Conservation (phyloP, 2,113 vertebrate genomes). For the Rostratula benghalensis region DNA sequence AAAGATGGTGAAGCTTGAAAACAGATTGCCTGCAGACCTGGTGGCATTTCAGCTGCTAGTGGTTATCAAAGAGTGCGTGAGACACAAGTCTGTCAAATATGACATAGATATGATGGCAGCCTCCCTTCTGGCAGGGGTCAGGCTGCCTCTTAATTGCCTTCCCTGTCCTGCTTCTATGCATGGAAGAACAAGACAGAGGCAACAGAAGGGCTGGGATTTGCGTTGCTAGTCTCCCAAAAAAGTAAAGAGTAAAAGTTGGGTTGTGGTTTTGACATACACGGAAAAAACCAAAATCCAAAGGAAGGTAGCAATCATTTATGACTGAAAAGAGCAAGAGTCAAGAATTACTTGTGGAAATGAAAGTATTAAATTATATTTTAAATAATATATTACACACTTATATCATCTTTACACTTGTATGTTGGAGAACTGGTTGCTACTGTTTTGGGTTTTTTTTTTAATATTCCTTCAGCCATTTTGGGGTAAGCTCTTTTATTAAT, state of each 20-base stretch:
- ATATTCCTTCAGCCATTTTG: neutral
- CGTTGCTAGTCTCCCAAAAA: neutral
- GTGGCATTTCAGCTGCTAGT: neutral
- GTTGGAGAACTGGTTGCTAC: neutral
- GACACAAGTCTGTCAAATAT: neutral
- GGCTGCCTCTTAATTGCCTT: neutral
- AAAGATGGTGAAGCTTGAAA: neutral
- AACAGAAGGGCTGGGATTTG: neutral
- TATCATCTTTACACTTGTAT: neutral
- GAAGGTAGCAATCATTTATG: neutral
- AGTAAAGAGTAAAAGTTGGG: neutral
- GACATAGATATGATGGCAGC: neutral
- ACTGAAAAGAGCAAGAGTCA: neutral
- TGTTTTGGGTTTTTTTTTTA: neutral
- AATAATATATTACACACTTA: neutral
- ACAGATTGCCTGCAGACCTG: fast-evolving
- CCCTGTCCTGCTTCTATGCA: neutral
- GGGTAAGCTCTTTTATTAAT: neutral
- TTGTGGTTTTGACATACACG: fast-evolving
- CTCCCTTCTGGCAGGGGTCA: neutral
- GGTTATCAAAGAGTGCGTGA: neutral
- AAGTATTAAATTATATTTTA: neutral
- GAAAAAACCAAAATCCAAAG: neutral
- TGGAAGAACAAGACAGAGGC: neutral
- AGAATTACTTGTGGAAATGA: neutral